These are phyloP conservation scores for Oedothorax gibbosus DNA, from an alignment of 1,140 invertebrate genomes.

Conservation along the genomic window DNA sequence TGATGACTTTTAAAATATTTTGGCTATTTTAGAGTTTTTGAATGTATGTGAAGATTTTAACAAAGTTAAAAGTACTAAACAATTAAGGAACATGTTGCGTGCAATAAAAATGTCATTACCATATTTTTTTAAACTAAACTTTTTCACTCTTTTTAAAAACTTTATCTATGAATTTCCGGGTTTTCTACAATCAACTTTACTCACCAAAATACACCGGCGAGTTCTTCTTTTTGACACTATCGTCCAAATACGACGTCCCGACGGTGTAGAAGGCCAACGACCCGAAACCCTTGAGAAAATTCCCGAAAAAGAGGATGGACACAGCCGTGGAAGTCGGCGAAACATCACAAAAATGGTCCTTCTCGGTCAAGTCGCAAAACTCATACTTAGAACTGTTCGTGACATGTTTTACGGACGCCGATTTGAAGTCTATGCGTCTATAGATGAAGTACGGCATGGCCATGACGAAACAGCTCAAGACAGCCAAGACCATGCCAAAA, in stretches of 20 bases:
- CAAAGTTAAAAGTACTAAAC: too few relatives aligned
- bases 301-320: constrained; percentile 59
- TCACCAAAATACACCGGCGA: constrained; percentile 92
- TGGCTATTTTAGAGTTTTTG: too few relatives aligned
- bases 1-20: too few relatives aligned
- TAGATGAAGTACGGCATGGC: constrained; percentile 78
- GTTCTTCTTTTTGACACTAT: constrained; percentile 90
- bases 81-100: too few relatives aligned
- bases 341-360: constrained; percentile 41
- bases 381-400: constrained; percentile 40
- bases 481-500: constrained; percentile 78
- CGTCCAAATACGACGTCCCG: constrained; percentile 92
- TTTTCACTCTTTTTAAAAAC: too few relatives aligned
- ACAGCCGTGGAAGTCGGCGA: constrained; percentile 53
- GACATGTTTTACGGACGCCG: background rate
- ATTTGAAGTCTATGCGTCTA: constrained; percentile 68
- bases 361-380: constrained; percentile 37
- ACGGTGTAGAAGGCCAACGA: constrained; percentile 90
- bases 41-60: too few relatives aligned
- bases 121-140: too few relatives aligned
- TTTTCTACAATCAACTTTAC: constrained; percentile 52
- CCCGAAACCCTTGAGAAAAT: constrained; percentile 66
- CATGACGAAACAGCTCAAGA: constrained; percentile 76
- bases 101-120: too few relatives aligned
- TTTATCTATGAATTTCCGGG: too few relatives aligned